Evolutionary conservation across 2,888 invertebrate genomes (phyloP).

Genomic region (Acrocyrtus sp.): DNA sequence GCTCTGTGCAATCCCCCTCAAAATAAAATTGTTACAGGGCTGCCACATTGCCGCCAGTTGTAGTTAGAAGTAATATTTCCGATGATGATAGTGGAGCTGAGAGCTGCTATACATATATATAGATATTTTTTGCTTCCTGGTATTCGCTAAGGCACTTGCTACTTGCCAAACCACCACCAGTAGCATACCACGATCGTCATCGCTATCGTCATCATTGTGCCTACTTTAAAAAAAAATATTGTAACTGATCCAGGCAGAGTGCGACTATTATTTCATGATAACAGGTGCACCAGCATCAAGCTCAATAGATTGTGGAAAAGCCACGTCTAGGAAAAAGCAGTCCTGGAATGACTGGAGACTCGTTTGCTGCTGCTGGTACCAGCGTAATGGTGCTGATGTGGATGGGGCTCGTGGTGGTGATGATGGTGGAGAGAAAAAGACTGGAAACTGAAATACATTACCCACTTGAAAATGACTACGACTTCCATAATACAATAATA

Average conservation of each 20-base stretch:
- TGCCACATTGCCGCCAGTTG: constrained; percentile 2
- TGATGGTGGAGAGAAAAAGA: neutral
- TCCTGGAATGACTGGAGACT: constrained; percentile 10
- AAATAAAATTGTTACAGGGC: too few species aligned
- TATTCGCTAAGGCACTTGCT: constrained; percentile 29
- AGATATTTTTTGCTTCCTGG: constrained; percentile 12
- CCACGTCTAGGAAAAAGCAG: too few species aligned
- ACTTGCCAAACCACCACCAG: too few species aligned
- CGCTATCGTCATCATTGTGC: too few species aligned
- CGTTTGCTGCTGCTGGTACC: neutral
- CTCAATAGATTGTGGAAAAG: constrained; percentile 13
- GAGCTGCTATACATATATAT: too few species aligned
- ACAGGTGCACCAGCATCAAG: constrained; percentile 37
- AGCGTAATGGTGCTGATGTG: too few species aligned
- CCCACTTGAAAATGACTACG: constrained; percentile 13
- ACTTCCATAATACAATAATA: too few species aligned
- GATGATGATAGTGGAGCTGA: too few species aligned
- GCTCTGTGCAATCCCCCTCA: too few species aligned
- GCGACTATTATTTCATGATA: constrained; percentile 20
- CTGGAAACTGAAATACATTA: constrained; percentile 22
- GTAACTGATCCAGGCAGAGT: neutral
- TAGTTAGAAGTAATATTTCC: constrained; percentile 3
- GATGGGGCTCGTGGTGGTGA: neutral
- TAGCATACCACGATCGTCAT: too few species aligned
- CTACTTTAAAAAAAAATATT: neutral